Base-by-base conservation (phyloP, 2,113 vertebrate species). In the Colistium nudipinnis region DNA sequence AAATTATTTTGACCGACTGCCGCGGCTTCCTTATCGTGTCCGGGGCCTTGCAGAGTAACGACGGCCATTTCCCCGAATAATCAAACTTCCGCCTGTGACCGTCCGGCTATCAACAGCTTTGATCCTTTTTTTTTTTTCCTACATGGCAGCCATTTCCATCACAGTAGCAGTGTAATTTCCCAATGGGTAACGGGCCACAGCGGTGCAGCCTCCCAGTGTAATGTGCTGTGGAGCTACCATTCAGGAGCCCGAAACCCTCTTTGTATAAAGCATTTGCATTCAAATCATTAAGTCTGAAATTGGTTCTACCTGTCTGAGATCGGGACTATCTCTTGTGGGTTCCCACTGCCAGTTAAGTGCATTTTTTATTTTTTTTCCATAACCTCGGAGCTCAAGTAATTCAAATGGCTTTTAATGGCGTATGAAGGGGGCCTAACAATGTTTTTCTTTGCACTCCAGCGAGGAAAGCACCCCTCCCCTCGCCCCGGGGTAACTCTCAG, bases 201-300 rank as follows among this genome's bases (percentile, higher is more conserved):
- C 63, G 13, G 72, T 76, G 75, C 81, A 70, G 77, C 33, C 67
- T 83, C 49, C 85, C 77, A 80, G 73, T 76, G 72, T 89, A 89
- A 89, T 91, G 90, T 83, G 79, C 65, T 82, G 79, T 70, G 80
- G 85, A 82, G 79, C 68, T 39, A 20, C 74, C 62, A 52, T 73
- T 88, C 48, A 38, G 41, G 80, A 83, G 82, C 76, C 71, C 73
- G 86, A 83, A 84, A 80, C 70, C 53, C 66, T 59, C 76, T 89
- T 86, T 85, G 84, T 83, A 22, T 78, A 59, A 76, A 81, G 73
- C 70, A 93, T 93, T 93, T 93, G 90, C 90, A 91, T 92, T 90
- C 87, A 90, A 91, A 92, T 92, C 88, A 90, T 86, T 89, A 80
- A 87, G 86, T 90, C 86, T 89, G 83, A 91, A 90, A 92, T 92